Evolutionary conservation across 2,113 vertebrate genomes (phyloP).

Genomic region (Seriola quinqueradiata): DNA sequence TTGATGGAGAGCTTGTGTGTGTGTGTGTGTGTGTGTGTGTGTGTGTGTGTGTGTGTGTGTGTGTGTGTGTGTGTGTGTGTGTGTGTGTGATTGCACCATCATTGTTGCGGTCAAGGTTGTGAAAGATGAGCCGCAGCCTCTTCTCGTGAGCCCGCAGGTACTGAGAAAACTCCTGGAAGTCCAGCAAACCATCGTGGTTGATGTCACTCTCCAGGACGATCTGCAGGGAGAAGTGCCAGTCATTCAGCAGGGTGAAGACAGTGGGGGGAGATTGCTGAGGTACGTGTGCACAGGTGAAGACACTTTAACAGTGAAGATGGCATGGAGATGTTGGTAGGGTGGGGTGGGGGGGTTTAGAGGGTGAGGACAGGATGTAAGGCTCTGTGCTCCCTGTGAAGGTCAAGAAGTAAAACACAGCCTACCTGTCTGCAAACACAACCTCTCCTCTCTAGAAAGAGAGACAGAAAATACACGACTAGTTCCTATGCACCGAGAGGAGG

Average conservation of each 20-base stretch:
- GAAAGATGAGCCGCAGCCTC: slow-evolving; percentile 88
- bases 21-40: slow-evolving; percentile 2
- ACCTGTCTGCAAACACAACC: slow-evolving; percentile 32
- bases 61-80: too few species aligned
- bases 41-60: slow-evolving; percentile 4
- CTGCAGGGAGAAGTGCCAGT: slow-evolving; percentile 44
- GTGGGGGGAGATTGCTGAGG: background rate
- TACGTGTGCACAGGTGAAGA: background rate
- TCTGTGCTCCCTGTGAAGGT: slow-evolving; percentile 24
- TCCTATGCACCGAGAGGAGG: background rate
- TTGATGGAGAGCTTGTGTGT: background rate
- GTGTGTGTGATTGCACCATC: slow-evolving; percentile 81
- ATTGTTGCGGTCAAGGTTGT: slow-evolving; percentile 88
- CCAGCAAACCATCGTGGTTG: slow-evolving; percentile 84
- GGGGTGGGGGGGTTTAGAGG: background rate
- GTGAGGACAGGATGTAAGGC: slow-evolving; percentile 15
- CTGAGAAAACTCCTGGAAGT: slow-evolving; percentile 88
- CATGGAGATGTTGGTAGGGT: background rate
- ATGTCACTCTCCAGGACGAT: slow-evolving; percentile 79
- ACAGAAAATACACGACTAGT: slow-evolving; percentile 35
- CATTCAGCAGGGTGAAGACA: background rate
- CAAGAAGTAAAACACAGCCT: slow-evolving; percentile 31
- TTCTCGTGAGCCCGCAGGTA: slow-evolving; percentile 88
- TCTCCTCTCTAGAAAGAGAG: slow-evolving; percentile 33
- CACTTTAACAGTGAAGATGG: background rate